Base-by-base conservation (phyloP, 2,888 invertebrate species). In the Drosophila robusta region DNA sequence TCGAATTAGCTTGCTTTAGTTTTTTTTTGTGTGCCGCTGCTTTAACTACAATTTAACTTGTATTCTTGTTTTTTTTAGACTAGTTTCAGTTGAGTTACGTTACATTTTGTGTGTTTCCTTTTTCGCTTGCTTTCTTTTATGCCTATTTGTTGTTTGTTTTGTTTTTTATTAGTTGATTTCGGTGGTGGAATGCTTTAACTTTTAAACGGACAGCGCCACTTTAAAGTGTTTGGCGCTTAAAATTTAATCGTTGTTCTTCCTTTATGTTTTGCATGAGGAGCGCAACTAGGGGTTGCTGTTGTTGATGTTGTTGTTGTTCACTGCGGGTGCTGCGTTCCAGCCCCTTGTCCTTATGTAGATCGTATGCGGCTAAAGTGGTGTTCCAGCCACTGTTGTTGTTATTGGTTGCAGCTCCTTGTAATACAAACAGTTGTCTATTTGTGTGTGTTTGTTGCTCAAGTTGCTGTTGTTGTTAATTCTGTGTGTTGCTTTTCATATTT, bases 1-100 rank as follows among this genome's bases (percentile, higher is more conserved):
- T 71, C 24, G 36, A 50, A 52, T 45, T 45, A 9, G 22, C 5
- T 61, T 55, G 7, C 12, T 12, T 6, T 32, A 22, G 18, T 22
- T 44, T 42, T 24, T 38, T 39, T 8, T 36, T 47, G 22, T 46
- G 44, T 69, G 54, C 54, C 38, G 54, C 56, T 49, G 70, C 38
- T 29, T 45, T 51, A 34, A 24, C 56, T 36, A 49, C 47, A 45
- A 7, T 47, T 55, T 52, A n/a, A 38, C 22, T 36, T 69, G n/a
- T 52, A 8, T 26, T 26, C 26, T 26, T 44, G 36, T 45, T 44
- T 26, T 42, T 46, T 32, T 44, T 51, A 84, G 88, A 90, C 89
- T 90, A 89, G 89, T 89, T 89, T 89, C 78, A 76, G 88, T 88
- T 90, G 89, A 89, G 83, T 89, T 85, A 83, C 87, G 73, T 87